These are phyloP conservation scores for Apodemia hepburni DNA, from an alignment of 2,888 invertebrate genomes.

Conservation along the genomic window DNA sequence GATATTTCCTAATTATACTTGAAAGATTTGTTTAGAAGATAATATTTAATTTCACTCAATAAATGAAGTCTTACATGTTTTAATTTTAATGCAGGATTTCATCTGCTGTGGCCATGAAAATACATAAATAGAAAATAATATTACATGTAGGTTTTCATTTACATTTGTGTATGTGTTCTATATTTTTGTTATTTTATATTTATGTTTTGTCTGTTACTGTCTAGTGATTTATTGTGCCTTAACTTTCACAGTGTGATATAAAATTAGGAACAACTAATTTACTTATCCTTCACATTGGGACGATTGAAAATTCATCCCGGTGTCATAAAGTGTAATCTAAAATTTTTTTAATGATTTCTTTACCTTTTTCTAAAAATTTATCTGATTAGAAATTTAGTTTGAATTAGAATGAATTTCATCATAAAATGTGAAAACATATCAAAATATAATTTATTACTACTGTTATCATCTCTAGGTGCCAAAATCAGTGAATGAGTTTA, in stretches of 20 bases:
- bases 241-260: conserved; percentile 9
- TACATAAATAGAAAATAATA: conserved; percentile 1
- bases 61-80: conserved; percentile 7
- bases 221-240: conserved; percentile 14
- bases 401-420: too few species aligned
- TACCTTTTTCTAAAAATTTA: neutral
- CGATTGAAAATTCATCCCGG: too few species aligned
- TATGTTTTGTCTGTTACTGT: conserved; percentile 3
- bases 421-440: neutral
- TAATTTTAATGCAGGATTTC: conserved; percentile 1
- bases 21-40: neutral
- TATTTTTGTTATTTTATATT: conserved; percentile 1
- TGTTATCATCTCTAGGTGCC: conserved; percentile 1
- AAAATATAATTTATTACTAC: neutral
- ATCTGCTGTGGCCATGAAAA: conserved; percentile 9
- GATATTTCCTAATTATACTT: neutral
- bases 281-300: neutral
- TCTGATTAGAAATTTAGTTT: too few species aligned
- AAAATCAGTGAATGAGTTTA: conserved; percentile 11
- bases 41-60: conserved; percentile 7
- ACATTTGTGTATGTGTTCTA: neutral
- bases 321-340: neutral
- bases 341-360: neutral
- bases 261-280: conserved; percentile 1
- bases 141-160: neutral